Base-by-base conservation (phyloP, 2,888 invertebrate species). In the Drosophila basisetae region DNA sequence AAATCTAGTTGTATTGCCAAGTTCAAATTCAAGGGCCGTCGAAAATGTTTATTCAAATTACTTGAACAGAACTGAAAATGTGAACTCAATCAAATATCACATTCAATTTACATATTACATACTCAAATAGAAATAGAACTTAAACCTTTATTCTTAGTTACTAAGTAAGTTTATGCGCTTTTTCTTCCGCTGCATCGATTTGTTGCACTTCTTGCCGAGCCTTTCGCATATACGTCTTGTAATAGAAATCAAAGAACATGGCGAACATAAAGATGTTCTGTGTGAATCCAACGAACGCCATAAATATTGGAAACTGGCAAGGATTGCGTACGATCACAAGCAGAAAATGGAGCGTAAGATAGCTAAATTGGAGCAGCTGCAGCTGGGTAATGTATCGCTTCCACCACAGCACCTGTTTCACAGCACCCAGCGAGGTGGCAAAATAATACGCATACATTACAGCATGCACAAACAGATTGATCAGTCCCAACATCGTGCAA, bases 371-470 rank as follows among this genome's bases (percentile, higher is more conserved):
- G 0, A 95, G 95, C 91, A 98, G 95, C 94, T 98, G 98, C 82
- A 98, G 91, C 89, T 96, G 96, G 0, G 98, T 98, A 72, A 98
- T 96, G 88, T 97, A 95, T 78, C 96, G 96, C 92, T 98, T 98
- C 96, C 97, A 96, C 96, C 96, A 96, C 0, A 96, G 92, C 62
- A 96, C 95, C 67, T 96, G 94, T 69, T 95, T 94, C 80, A 96
- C 96, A 0, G 96, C 96, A 52, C 96, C 94, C 68, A 96, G 93
- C 0, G 97, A 96, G 0, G 97, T 95, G 73, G 96, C 89, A 16
- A 97, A 94, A 91, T 98, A 98, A 92, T 98, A 97, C 0, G 94
- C 93, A 91, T 98, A 98, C 98, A 98, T 98, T 30, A 97, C 93
- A 2, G 95, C 92, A 90, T 98, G 98, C 0, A 98, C 96, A 69